phyloP scores from a whole-genome alignment of 2,797 vertebrate genomes.

The Delichon dasypus region DNA sequence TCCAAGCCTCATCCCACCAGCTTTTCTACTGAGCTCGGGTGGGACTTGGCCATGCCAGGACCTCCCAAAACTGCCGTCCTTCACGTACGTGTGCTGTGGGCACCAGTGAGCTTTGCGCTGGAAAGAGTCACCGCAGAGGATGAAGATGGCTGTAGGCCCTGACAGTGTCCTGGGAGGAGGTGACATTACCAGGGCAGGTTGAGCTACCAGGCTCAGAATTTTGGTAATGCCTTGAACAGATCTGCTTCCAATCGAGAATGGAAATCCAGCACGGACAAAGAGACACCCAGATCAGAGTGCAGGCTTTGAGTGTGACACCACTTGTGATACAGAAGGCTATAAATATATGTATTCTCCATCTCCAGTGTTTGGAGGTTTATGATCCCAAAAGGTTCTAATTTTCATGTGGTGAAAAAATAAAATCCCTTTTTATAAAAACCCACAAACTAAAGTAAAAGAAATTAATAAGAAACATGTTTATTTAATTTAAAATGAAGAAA shows the following conservation, averaged over 20 bases:
- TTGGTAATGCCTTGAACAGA: neutral
- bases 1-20: neutral
- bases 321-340: neutral
- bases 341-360: neutral
- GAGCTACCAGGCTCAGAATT: neutral
- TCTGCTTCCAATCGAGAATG: neutral
- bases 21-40: neutral
- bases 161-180: neutral
- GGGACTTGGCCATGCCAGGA: neutral
- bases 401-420: neutral
- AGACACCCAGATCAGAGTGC: neutral
- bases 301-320: neutral
- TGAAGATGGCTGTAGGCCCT: neutral
- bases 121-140: neutral
- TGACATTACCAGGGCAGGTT: neutral
- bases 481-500: neutral
- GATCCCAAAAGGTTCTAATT: neutral
- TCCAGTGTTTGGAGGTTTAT: neutral
- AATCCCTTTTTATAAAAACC: neutral
- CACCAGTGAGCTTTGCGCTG: neutral
- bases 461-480: neutral
- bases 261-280: neutral
- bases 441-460: neutral
- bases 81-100: fast-evolving
- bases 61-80: fast-evolving